phyloP scores from a whole-genome alignment of 2,888 invertebrate species.

The Pseudoips prasinana region DNA sequence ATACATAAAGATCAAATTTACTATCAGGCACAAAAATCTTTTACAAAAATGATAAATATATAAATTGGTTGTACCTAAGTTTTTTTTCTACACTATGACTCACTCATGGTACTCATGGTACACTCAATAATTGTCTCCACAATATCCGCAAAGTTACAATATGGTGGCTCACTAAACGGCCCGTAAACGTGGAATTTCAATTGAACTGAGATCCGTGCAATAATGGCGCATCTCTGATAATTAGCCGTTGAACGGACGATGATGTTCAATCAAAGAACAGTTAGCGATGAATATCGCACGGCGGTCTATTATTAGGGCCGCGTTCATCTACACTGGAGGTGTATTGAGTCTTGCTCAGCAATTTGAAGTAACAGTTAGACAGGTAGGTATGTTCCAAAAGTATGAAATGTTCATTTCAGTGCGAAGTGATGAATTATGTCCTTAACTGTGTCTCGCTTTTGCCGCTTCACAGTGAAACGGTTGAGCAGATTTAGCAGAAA shows the following conservation, averaged over 20 bases:
- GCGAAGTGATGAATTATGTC: neutral
- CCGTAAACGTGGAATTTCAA: slow-evolving; percentile 39
- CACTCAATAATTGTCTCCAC: no score
- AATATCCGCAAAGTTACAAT: no score
- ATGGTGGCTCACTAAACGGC: slow-evolving; percentile 17
- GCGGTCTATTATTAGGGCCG: slow-evolving; percentile 60
- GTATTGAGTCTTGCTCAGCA: slow-evolving; percentile 42
- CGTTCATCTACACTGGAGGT: slow-evolving; percentile 46
- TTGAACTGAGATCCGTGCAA: slow-evolving; percentile 35
- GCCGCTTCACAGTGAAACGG: no score
- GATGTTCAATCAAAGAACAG: slow-evolving; percentile 67
- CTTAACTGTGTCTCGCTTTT: no score
- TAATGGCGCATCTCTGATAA: slow-evolving; percentile 51
- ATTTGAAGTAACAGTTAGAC: slow-evolving; percentile 58
- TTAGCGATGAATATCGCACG: slow-evolving; percentile 69
- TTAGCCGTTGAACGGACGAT: slow-evolving; percentile 49
- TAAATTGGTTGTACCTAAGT: no score
- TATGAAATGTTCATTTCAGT: slow-evolving; percentile 19
- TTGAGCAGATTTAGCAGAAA: no score
- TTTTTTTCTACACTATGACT: no score
- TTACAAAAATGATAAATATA: no score
- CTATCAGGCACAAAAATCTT: no score
- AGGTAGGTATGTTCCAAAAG: slow-evolving; percentile 42
- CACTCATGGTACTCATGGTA: no score
- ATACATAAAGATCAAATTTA: no score